Evolutionary conservation across 2,113 vertebrate species (phyloP).

Genomic region (Corvus cornix): DNA sequence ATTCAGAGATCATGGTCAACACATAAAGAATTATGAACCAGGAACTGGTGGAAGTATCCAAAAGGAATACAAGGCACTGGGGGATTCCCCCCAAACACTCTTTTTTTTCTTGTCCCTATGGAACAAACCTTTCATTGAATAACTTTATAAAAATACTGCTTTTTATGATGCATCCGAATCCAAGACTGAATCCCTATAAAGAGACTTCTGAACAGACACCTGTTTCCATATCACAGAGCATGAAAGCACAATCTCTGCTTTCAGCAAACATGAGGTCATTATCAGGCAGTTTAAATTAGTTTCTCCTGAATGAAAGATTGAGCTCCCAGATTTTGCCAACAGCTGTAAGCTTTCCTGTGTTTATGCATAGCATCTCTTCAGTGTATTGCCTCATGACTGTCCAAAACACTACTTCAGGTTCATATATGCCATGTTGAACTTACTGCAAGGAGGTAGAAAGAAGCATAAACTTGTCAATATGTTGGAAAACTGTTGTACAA

Average conservation of each 20-base stretch:
- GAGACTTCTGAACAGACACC: neutral
- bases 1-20: neutral
- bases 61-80: neutral
- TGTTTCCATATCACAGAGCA: neutral
- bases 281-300: neutral
- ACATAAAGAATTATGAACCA: neutral
- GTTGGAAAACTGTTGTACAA: neutral
- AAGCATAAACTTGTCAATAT: neutral
- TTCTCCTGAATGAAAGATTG: neutral
- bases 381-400: neutral
- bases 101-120: neutral
- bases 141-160: neutral
- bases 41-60: neutral
- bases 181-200: neutral
- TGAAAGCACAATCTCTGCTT: neutral
- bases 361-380: neutral
- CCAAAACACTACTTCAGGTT: neutral
- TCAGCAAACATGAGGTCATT: neutral
- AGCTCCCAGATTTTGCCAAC: neutral
- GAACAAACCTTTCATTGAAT: neutral
- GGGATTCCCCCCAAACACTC: fast-evolving
- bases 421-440: too few species aligned
- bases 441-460: neutral
- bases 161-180: neutral
- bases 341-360: neutral